Evolutionary conservation across 1,140 invertebrate species (phyloP), one percentile per base, ranked within the genome.

Genomic region (Ceratina calcarata): DNA sequence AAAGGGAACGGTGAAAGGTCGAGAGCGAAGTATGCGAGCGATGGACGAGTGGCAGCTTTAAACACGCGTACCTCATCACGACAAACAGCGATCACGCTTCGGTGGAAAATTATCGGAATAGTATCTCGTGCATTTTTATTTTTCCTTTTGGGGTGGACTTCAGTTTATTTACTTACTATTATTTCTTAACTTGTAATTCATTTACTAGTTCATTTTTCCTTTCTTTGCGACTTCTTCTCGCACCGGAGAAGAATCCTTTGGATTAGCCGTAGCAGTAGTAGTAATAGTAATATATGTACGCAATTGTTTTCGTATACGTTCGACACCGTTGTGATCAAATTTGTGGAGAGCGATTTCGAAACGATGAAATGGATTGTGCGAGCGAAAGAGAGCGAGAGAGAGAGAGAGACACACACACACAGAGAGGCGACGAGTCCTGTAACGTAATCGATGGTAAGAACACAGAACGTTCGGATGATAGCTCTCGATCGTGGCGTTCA

Each of bases 401-500:
- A 66, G 58, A 82, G 55, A 16, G 55, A 57, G n/a, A 57, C 27
- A n/a, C 51, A 10, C 51, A 51, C n/a, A 81, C 62, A 78, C 55
- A 57, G 22, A n/a, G 37, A 78, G 45, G 24, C 15, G 24, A 13
- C 22, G 64, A 81, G 51, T 45, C 7, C 37, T 45, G 37, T 45
- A 45, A 45, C 10, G 37, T 49, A 27, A 71, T 6, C 18, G 24
- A 32, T 15, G 65, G 20, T 70, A 68, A 55, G n/a, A 69, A 16
- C 70, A 69, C 20, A 60, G 51, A 75, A 80, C 82, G 80, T 82
- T 82, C 82, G 75, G 77, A 86, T 76, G 55, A 68, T 81, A 78
- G 85, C 85, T 86, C 85, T 83, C 81, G 84, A 86, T 86, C 81
- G 84, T 83, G 81, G 77, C 85, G 85, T 83, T 69, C 83, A 86